Evolutionary conservation across 2,888 invertebrate species (phyloP).

Genomic region (Epiblema foenella): DNA sequence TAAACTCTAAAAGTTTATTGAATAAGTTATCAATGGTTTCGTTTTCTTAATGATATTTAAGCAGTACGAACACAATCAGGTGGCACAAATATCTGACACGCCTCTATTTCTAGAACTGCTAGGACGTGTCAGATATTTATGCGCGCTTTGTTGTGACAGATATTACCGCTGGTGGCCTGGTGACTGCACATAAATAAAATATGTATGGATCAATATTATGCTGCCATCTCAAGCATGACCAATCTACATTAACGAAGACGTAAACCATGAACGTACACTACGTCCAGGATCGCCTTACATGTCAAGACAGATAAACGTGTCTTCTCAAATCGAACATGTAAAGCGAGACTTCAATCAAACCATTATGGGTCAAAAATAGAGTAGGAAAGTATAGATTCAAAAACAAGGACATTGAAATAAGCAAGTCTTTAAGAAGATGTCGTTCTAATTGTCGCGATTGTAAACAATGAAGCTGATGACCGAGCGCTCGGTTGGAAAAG

Average conservation of each 20-base stretch:
- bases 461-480: constrained; percentile 21
- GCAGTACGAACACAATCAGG: too few species aligned
- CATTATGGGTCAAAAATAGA: constrained; percentile 1
- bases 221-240: constrained; percentile 45
- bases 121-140: too few species aligned
- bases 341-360: constrained; percentile 10
- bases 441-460: constrained; percentile 17
- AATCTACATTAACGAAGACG: constrained; percentile 44
- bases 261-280: constrained; percentile 46
- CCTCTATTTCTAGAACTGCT: too few species aligned
- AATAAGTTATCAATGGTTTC: too few species aligned
- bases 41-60: too few species aligned
- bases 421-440: constrained; percentile 23
- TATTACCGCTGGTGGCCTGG: too few species aligned
- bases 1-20: too few species aligned
- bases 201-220: constrained; percentile 20
- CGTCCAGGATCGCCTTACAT: constrained; percentile 44
- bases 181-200: background rate
- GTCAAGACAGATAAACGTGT: constrained; percentile 23
- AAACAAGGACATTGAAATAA: constrained; percentile 11
- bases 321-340: background rate
- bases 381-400: constrained; percentile 1
- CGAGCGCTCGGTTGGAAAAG: constrained; percentile 26
- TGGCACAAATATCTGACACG: too few species aligned
- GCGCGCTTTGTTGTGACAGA: too few species aligned